These are phyloP conservation scores for Xyrauchen texanus DNA, from an alignment of 2,113 vertebrate genomes.

Conservation along the genomic window DNA sequence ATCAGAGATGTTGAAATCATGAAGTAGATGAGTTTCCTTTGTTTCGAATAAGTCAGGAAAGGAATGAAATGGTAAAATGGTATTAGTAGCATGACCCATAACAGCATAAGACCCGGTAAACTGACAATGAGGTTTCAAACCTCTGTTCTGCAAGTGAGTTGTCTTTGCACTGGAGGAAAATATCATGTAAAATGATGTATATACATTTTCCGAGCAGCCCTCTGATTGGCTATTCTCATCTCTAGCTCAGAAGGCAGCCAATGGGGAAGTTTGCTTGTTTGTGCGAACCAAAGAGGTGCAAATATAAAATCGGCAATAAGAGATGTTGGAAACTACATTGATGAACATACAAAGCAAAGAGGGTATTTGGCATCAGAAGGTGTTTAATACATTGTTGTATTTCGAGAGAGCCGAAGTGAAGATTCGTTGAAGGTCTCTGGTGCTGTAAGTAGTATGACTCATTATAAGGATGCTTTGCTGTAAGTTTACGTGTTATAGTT, in stretches of 20 bases:
- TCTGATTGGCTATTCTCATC: slow-evolving; percentile 74
- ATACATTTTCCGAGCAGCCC: background rate
- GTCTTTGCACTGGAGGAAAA: too few relatives aligned
- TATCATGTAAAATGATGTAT: too few relatives aligned
- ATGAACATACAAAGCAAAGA: slow-evolving; percentile 38
- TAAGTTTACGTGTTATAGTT: slow-evolving; percentile 22
- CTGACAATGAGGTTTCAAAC: too few relatives aligned
- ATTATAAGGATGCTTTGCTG: slow-evolving; percentile 50
- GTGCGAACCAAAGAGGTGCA: slow-evolving; percentile 56
- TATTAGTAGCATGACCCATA: too few relatives aligned
- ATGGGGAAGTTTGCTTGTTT: slow-evolving; percentile 77
- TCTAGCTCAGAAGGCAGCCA: slow-evolving; percentile 74
- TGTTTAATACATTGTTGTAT: background rate
- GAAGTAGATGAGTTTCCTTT: background rate
- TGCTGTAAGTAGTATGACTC: slow-evolving; percentile 51
- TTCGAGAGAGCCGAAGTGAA: background rate
- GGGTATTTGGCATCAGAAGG: background rate
- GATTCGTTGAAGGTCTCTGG: slow-evolving; percentile 20
- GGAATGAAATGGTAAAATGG: background rate
- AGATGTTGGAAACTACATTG: slow-evolving; percentile 52
- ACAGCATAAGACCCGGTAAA: too few relatives aligned
- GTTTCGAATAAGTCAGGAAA: background rate
- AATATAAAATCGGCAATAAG: slow-evolving; percentile 74
- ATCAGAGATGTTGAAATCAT: background rate
- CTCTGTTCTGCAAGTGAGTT: too few relatives aligned